phyloP scores from a whole-genome alignment of 2,888 invertebrate genomes.

The Yponomeuta evonymella region DNA sequence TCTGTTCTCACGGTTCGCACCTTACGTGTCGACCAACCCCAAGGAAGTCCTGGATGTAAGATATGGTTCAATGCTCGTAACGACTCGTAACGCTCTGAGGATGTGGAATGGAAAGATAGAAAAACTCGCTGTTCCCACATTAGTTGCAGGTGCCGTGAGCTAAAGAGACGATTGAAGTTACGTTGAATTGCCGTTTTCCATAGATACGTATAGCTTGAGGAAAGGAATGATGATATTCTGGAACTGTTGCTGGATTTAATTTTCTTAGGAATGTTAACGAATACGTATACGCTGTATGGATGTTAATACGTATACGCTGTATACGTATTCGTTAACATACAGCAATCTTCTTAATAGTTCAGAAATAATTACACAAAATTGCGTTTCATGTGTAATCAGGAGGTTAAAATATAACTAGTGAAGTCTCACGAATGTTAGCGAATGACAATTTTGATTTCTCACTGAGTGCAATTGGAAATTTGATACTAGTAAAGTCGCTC shows the following conservation, averaged over 20 bases:
- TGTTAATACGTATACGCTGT: too few relatives aligned
- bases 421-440: neutral
- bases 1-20: conserved; percentile 53
- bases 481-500: neutral
- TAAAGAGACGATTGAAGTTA: neutral
- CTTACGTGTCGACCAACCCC: conserved; percentile 39
- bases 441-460: neutral
- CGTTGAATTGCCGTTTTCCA: neutral
- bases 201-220: neutral
- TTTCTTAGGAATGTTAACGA: neutral
- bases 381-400: too few relatives aligned
- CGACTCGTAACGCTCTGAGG: conserved; percentile 19
- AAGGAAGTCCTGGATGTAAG: conserved; percentile 40
- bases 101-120: conserved; percentile 13
- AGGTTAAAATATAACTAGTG: neutral
- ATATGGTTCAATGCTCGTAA: conserved; percentile 66
- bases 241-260: neutral
- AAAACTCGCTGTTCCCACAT: conserved; percentile 10
- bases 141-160: neutral
- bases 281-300: too few relatives aligned
- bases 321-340: too few relatives aligned
- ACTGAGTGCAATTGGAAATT: neutral
- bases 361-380: too few relatives aligned
- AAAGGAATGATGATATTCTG: neutral
- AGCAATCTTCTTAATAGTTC: too few relatives aligned